Conservation (phyloP, 2,113 vertebrate species). For the Tympanuchus pallidicinctus region DNA sequence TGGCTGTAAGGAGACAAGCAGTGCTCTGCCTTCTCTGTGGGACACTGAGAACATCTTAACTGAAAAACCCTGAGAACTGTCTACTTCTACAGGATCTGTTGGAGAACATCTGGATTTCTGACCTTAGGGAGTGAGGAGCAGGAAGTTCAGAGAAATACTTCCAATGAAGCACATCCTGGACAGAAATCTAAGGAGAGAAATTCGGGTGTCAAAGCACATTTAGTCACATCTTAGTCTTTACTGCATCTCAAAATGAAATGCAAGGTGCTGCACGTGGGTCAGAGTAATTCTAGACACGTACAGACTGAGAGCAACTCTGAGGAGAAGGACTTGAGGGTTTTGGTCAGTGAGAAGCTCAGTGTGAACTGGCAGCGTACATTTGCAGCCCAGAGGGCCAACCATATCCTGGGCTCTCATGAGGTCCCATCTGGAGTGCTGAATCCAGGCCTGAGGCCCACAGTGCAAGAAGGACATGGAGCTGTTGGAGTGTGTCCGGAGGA, state of each 20-base stretch:
- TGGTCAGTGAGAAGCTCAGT: neutral
- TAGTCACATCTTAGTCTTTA: neutral
- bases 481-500: too few relatives aligned
- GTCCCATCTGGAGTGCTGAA: too few relatives aligned
- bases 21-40: neutral
- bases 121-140: neutral
- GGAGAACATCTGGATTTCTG: neutral
- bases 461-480: too few relatives aligned
- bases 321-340: neutral
- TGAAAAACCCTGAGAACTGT: neutral
- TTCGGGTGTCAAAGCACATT: neutral
- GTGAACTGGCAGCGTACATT: neutral
- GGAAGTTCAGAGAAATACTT: neutral
- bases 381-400: too few relatives aligned
- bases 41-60: neutral
- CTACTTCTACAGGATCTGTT: neutral
- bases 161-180: neutral
- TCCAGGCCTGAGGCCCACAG: too few relatives aligned
- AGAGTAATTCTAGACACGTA: neutral
- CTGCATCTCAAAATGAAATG: neutral
- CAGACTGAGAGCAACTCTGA: neutral
- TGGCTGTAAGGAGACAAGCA: fast-evolving
- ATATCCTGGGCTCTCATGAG: too few relatives aligned
- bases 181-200: neutral
- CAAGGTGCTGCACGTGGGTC: neutral